A percentile compares a stretch with the other conserved stretches of the same genome.
phyloP scores from a whole-genome alignment of 2,888 invertebrate genomes.

The Pristionchus fissidentatus region DNA sequence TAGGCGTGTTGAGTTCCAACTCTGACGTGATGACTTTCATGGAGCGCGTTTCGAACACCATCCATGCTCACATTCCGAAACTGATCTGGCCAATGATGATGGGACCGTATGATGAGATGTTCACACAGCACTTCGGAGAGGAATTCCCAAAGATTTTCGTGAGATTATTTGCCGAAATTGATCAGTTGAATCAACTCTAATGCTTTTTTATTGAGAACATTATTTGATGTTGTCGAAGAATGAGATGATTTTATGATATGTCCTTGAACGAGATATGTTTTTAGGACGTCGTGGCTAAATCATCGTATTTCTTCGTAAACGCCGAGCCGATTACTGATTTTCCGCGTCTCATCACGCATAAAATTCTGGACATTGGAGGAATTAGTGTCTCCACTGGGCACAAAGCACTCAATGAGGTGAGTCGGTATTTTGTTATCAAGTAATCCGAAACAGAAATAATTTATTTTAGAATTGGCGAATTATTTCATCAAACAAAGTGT shows the following conservation, averaged over 20 bases:
- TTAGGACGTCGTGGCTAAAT: slow-evolving; percentile 9
- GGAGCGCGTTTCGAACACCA: no score
- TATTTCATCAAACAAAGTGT: not conserved
- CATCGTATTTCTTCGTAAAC: not conserved
- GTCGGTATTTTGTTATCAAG: not conserved
- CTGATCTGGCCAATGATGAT: no score
- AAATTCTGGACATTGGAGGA: slow-evolving; percentile 45
- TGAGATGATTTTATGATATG: not conserved
- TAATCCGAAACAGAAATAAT: not conserved
- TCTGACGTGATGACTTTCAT: no score
- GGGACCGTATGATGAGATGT: no score
- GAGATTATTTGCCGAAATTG: not conserved
- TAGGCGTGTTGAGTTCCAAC: no score
- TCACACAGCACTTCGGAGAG: no score
- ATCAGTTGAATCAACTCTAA: not conserved
- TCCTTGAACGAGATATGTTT: slow-evolving; percentile 24
- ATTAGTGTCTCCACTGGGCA: not conserved
- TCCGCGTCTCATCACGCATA: slow-evolving; percentile 23
- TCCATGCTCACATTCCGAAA: no score
- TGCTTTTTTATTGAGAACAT: no score
- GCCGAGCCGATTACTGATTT: slow-evolving; percentile 39
- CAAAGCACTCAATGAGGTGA: not conserved
- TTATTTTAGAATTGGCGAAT: not conserved
- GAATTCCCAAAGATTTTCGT: no score
- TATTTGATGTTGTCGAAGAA: no score